Evolutionary conservation across 1,140 invertebrate species (phyloP).

Genomic region (Phymorhynchus buccinoides): DNA sequence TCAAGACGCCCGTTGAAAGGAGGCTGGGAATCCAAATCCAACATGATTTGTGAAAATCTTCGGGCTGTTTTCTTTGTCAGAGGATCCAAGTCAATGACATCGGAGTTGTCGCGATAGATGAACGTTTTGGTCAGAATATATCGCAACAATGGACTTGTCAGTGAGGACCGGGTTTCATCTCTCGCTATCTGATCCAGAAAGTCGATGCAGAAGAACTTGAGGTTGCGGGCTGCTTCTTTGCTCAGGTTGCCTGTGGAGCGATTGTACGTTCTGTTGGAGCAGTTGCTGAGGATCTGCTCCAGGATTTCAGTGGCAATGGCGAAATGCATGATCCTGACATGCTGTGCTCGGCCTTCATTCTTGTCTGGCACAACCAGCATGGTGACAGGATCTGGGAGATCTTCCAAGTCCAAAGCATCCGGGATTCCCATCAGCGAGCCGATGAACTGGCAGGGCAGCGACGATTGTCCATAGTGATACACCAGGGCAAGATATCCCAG

Average conservation of each 20-base stretch:
- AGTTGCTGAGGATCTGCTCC: conserved; percentile 48
- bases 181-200: conserved; percentile 41
- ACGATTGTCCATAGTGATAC: conserved; percentile 55
- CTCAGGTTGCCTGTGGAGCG: conserved; percentile 7
- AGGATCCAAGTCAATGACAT: conserved; percentile 39
- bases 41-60: conserved; percentile 44
- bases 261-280: too few species aligned
- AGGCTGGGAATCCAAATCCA: conserved; percentile 42
- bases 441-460: conserved; percentile 55
- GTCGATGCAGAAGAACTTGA: conserved; percentile 40
- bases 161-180: background rate
- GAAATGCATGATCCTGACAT: conserved; percentile 54
- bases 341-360: conserved; percentile 42
- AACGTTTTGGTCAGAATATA: conserved; percentile 45
- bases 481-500: conserved; percentile 51
- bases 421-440: conserved; percentile 29
- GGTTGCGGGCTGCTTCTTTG: conserved; percentile 34
- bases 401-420: background rate
- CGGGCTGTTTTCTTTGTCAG: conserved; percentile 8
- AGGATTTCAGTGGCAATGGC: conserved; percentile 58
- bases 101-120: conserved; percentile 46
- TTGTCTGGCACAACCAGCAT: conserved; percentile 48
- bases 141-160: background rate
- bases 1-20: conserved; percentile 48
- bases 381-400: conserved; percentile 45